Conservation (phyloP, 2,888 invertebrate genomes). For the Aproaerema taeniolella region DNA sequence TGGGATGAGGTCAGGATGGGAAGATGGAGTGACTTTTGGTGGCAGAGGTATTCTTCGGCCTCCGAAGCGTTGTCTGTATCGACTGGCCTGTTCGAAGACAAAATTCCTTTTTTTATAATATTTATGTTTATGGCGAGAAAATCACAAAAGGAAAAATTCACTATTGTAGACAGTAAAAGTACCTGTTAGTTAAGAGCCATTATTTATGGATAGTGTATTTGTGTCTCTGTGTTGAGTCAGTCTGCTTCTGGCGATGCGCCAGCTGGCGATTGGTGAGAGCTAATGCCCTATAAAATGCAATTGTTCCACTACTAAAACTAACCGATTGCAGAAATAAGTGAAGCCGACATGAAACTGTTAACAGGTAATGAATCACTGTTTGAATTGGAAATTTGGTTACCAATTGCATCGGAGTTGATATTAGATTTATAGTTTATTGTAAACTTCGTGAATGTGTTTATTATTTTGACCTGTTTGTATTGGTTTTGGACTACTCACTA, state of each 20-base stretch:
- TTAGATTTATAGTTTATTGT: background rate
- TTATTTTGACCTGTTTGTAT: too few relatives aligned
- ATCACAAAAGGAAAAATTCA: background rate
- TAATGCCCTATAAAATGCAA: slow-evolving; percentile 53
- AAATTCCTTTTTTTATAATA: slow-evolving; percentile 19
- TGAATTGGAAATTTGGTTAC: slow-evolving; percentile 10
- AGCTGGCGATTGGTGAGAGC: slow-evolving; percentile 42
- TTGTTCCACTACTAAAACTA: slow-evolving; percentile 43
- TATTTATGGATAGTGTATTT: slow-evolving; percentile 37
- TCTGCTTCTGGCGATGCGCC: slow-evolving; percentile 45
- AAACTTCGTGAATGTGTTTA: background rate
- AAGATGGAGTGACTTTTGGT: slow-evolving; percentile 42
- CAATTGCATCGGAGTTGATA: background rate
- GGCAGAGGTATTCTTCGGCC: slow-evolving; percentile 53
- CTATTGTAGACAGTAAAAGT: slow-evolving; percentile 10
- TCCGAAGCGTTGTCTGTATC: slow-evolving; percentile 63
- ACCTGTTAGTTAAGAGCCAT: slow-evolving; percentile 23
- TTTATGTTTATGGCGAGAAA: background rate
- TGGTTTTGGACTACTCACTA: too few relatives aligned
- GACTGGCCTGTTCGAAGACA: slow-evolving; percentile 70
- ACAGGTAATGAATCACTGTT: slow-evolving; percentile 29
- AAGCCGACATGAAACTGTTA: slow-evolving; percentile 32
- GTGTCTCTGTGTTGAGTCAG: slow-evolving; percentile 47
- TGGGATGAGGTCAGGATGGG: slow-evolving; percentile 48
- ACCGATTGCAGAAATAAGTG: slow-evolving; percentile 36